Base-by-base conservation (phyloP, 64 coral and sea anemone species). In the Montipora sp. region DNA sequence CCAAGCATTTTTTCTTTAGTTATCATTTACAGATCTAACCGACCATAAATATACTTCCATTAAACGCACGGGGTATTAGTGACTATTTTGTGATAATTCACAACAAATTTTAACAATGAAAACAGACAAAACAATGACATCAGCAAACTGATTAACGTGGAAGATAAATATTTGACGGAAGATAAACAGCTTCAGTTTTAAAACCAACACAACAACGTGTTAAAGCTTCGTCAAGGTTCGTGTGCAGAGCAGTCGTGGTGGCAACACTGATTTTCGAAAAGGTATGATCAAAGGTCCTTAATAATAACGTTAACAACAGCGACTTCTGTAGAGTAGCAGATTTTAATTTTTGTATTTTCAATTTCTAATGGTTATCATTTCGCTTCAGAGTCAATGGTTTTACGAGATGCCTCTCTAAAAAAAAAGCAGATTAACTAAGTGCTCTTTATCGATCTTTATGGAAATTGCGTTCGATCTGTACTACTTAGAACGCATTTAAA, bases 131-230 rank as follows among this genome's bases (percentile, higher is more conserved):
- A 49, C 46, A 78, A 20, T 78, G 75, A 78, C 11, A 78, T 78
- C 75, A 16, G 47, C 15, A 48, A 47, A 78, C 13, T 12, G 60
- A 49, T 49, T 78, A 19, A 78, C 48, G 75, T 78, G 14, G 46
- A 48, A 49, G 13, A 78, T 78, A 78, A 47, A 49, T 49, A 78
- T 78, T 36, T 78, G 46, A 78, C 75, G 15, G 15, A 78, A 78
- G 45, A 16, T 78, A 19, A 15, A 78, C 14, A 47, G 15, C 16
- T 75, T 75, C 8, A 78, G 46, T 78, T 78, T 77, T 47, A 46
- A n/a, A 78, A 78, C 75, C 75, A 78, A 78, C 46, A 49, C 5
- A 13, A 19, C 6, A 50, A 12, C 14, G 74, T 19, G 75, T 50
- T 50, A 3, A 19, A 15, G 46, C 11, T 48, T 49, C 8, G 45